phyloP scores from a whole-genome alignment of 1,140 invertebrate genomes.

The Tetragonula clypearis region DNA sequence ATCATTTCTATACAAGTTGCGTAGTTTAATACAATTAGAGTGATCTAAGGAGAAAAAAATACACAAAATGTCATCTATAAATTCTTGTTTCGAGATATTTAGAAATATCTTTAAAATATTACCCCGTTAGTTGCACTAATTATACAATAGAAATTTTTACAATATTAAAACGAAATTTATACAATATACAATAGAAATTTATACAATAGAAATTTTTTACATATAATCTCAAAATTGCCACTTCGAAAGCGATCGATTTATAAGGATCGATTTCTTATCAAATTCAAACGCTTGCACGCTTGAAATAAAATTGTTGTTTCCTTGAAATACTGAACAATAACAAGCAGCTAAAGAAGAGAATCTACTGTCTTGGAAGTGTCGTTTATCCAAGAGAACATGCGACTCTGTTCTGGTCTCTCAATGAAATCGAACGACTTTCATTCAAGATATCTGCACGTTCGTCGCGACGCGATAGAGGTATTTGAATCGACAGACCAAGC shows the following conservation, averaged over 20 bases:
- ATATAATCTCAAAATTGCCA: not conserved
- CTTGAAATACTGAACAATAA: too few relatives aligned
- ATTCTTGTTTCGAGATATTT: not conserved
- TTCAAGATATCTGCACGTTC: not conserved
- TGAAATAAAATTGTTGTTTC: not conserved
- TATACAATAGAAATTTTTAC: not conserved
- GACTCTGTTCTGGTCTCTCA: not conserved
- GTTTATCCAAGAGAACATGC: not conserved
- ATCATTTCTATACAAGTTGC: too few relatives aligned
- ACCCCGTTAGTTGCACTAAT: not conserved
- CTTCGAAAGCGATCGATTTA: not conserved
- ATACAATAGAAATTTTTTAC: not conserved
- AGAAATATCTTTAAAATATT: not conserved
- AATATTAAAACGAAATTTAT: too few relatives aligned
- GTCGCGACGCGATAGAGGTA: slow-evolving; percentile 3
- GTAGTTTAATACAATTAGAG: not conserved
- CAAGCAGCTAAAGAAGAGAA: not conserved
- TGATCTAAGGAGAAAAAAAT: not conserved
- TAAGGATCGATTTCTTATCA: not conserved
- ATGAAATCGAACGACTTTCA: slow-evolving; percentile 9
- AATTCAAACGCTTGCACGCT: not conserved
- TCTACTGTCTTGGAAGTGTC: not conserved
- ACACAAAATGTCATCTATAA: not conserved
- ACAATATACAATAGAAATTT: not conserved
- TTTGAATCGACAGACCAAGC: slow-evolving; percentile 1